Evolutionary conservation across 2,113 vertebrate genomes (phyloP).

Genomic region (Loxodonta africana): DNA sequence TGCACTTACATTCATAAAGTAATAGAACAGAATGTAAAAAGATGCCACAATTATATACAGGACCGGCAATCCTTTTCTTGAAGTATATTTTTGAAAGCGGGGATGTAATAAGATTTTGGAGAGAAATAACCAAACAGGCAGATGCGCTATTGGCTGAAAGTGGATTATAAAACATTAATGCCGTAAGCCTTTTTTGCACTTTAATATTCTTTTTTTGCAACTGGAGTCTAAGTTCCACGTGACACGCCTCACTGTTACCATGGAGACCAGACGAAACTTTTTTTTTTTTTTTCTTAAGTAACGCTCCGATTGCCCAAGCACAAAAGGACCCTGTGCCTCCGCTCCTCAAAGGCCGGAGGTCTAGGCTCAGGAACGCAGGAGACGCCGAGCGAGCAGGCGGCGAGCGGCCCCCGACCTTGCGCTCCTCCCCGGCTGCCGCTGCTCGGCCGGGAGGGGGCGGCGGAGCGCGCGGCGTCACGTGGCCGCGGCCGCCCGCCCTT

Average conservation of each 20-base stretch:
- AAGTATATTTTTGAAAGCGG: neutral
- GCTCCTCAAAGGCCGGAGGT: neutral
- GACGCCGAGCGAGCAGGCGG: fast-evolving
- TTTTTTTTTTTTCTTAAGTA: neutral
- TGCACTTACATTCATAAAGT: neutral
- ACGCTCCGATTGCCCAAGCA: fast-evolving
- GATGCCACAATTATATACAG: neutral
- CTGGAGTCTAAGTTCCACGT: neutral
- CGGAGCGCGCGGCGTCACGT: conserved; percentile 35
- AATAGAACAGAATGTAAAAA: neutral
- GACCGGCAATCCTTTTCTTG: neutral
- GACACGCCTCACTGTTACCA: conserved; percentile 29
- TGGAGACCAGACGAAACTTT: conserved; percentile 46
- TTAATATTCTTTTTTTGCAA: neutral
- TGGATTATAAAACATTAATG: neutral
- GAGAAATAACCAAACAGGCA: too few species aligned
- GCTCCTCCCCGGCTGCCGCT: neutral
- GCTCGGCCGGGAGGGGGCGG: neutral
- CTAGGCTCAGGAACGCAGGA: fast-evolving
- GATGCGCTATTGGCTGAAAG: neutral
- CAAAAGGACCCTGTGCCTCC: neutral
- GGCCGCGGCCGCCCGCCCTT: neutral
- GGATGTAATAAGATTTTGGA: neutral
- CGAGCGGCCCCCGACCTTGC: fast-evolving
- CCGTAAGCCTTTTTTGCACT: neutral